phyloP scores from a whole-genome alignment of 1,140 invertebrate species.

The Brachionus koreanus region DNA sequence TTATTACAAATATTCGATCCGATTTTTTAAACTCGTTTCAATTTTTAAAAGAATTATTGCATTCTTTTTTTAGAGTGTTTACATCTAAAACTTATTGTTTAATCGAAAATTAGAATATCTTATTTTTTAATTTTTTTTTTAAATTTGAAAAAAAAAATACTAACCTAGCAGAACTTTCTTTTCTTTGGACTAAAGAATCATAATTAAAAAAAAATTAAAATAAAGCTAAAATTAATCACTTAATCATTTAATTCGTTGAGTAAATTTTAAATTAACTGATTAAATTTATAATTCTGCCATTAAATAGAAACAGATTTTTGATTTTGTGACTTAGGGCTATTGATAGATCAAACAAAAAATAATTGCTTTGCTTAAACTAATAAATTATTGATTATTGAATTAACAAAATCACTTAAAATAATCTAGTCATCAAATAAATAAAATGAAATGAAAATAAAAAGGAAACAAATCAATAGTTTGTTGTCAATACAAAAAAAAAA shows the following conservation, averaged over 20 bases:
- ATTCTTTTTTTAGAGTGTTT: background rate
- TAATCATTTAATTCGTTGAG: background rate
- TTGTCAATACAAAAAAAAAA: background rate
- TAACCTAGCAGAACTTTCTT: background rate
- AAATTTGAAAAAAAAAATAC: background rate
- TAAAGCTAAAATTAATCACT: background rate
- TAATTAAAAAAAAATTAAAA: background rate
- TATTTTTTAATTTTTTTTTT: background rate
- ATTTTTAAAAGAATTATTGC: background rate
- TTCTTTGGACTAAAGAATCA: background rate
- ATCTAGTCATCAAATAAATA: constrained; percentile 3
- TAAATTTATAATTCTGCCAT: background rate
- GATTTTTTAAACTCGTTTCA: background rate
- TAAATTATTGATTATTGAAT: constrained; percentile 11
- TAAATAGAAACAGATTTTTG: no score
- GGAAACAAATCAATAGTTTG: background rate
- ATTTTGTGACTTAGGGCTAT: background rate
- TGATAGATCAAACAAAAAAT: background rate
- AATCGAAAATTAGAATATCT: background rate
- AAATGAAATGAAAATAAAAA: background rate
- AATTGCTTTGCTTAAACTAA: background rate
- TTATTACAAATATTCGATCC: background rate
- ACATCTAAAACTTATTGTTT: background rate
- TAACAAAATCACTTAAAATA: background rate
- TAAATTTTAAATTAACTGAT: no score